A percentile compares a stretch with the other conserved stretches of the same genome.
Conservation (phyloP, 1,140 invertebrate species). For the Lethocerus indicus region DNA sequence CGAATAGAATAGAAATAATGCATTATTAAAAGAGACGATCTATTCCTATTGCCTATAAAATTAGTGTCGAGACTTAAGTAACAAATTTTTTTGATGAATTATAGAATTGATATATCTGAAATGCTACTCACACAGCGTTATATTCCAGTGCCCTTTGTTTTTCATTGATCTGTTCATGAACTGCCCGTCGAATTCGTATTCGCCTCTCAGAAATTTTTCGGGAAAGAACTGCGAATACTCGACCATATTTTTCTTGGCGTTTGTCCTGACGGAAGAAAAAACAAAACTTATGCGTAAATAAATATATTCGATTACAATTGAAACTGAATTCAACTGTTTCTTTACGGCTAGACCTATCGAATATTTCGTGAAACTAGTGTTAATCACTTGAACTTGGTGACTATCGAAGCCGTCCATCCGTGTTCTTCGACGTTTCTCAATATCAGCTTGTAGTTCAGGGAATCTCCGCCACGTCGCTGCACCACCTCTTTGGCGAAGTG, state of each 20-base stretch:
- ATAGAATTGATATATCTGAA: too few relatives aligned
- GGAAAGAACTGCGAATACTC: constrained; percentile 66
- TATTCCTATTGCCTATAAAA: too few relatives aligned
- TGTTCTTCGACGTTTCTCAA: constrained; percentile 52
- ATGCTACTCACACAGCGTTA: constrained; percentile 49
- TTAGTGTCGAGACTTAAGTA: too few relatives aligned
- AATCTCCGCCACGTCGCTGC: constrained; percentile 37
- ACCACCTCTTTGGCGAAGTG: constrained; percentile 48
- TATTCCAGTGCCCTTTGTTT: constrained; percentile 50
- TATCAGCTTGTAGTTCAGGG: constrained; percentile 47
- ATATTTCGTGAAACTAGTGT: background rate
- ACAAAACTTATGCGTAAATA: background rate
- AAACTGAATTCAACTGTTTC: background rate
- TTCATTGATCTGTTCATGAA: constrained; percentile 33
- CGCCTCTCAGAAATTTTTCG: constrained; percentile 49
- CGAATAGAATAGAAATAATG: too few relatives aligned
- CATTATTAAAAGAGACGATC: too few relatives aligned
- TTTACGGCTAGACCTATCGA: background rate
- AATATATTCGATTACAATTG: background rate
- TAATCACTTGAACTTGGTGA: constrained; percentile 42
- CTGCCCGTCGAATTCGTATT: constrained; percentile 44
- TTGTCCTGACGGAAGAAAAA: constrained; percentile 34
- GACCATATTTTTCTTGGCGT: constrained; percentile 38
- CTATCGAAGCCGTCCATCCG: constrained; percentile 56
- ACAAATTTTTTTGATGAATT: too few relatives aligned